These are phyloP conservation scores for Drosophila guanche DNA, from an alignment of 1,140 invertebrate species.

Conservation along the genomic window DNA sequence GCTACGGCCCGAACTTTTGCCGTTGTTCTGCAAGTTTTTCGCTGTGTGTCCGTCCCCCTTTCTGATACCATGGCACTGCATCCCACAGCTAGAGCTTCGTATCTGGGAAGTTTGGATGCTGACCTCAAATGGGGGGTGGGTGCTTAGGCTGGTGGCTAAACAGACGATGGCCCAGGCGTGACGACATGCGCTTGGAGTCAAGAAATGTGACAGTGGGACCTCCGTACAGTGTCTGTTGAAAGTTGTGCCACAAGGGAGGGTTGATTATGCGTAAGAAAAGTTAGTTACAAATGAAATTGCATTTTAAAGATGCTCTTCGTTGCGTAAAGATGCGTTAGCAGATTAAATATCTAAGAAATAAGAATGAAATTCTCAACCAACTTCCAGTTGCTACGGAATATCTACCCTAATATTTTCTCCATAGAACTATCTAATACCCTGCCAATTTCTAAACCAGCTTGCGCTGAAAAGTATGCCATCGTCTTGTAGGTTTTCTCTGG, in stretches of 20 bases:
- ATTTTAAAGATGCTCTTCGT: too few relatives aligned
- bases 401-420: too few relatives aligned
- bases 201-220: neutral
- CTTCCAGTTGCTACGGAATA: too few relatives aligned
- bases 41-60: slow-evolving; percentile 29
- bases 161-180: slow-evolving; percentile 29
- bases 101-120: slow-evolving; percentile 18
- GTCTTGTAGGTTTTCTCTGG: neutral
- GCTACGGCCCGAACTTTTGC: slow-evolving; percentile 32
- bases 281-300: too few relatives aligned
- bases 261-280: too few relatives aligned
- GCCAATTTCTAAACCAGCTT: slow-evolving; percentile 2
- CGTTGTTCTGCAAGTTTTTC: slow-evolving; percentile 13
- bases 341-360: too few relatives aligned
- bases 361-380: too few relatives aligned
- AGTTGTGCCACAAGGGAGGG: too few relatives aligned
- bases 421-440: neutral
- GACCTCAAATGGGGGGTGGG: slow-evolving; percentile 26
- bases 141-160: slow-evolving; percentile 5
- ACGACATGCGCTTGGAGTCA: slow-evolving; percentile 24
- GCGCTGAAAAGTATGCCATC: slow-evolving; percentile 64
- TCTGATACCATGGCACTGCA: slow-evolving; percentile 24
- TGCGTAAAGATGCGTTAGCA: too few relatives aligned
- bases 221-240: neutral
- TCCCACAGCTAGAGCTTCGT: slow-evolving; percentile 7